Base-by-base conservation (phyloP, 2,888 invertebrate species). In the Lasius fuliginosus region DNA sequence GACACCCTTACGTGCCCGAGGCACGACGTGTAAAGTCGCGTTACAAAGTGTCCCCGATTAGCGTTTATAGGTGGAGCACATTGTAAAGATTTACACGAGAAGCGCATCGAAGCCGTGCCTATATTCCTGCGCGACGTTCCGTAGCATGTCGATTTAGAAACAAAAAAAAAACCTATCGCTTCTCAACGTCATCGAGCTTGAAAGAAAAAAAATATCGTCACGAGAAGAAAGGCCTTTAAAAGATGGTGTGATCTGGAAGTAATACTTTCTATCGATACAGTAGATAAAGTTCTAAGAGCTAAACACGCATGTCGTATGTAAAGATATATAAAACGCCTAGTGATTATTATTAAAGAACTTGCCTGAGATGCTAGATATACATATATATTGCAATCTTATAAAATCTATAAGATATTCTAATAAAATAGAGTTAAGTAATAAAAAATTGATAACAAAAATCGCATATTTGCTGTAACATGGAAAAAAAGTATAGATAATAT, bases 1-100 rank as follows among this genome's bases (percentile, higher is more conserved):
- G 88, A 87, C 88, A 85, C 76, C 83, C 84, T 86, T 85, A 83
- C 82, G 40, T 64, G 64, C 49, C 60, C 36, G 40, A 33, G 12
- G 77, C 67, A 67, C 77, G 71, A 56, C 60, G 58, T 81, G 73
- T 75, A 83, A 84, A 84, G 84, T 81, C 76, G 49, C 62, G 36
- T 73, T 79, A 79, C 60, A 82, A 84, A 84, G 84, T 71, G 82
- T 82, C 64, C 83, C 53, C 68, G 69, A 71, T 84, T 81, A 84
- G 75, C 81, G 79, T 77, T 79, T 77, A 82, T 64, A 75, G 53
- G 12, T 60, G 33, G 60, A 49, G 46, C 33, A 46, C 27, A 58
- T 36, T 62, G 11, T 49, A 75, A 74, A 81, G 75, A 81, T 74
- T 81, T 75, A 74, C 60, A 46, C 33, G 75, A 81, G 60, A 71